Conservation (phyloP, 2,888 invertebrate species). For the Euplexia lucipara region DNA sequence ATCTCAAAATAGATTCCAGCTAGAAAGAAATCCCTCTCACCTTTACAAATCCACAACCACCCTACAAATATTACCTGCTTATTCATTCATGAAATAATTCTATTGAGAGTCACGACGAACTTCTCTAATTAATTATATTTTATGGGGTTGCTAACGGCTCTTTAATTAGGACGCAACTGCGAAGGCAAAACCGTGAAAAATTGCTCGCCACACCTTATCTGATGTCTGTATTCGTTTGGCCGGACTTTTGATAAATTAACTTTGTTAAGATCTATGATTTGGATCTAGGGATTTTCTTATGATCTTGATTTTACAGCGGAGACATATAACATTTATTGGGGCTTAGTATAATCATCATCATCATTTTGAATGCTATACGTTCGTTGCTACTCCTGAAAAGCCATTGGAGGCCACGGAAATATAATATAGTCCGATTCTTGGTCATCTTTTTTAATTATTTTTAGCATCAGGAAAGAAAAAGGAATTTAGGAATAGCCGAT, state of each 20-base stretch:
- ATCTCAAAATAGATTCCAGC: neutral
- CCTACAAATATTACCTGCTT: slow-evolving; percentile 64
- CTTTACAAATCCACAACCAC: slow-evolving; percentile 33
- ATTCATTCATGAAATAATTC: slow-evolving; percentile 65
- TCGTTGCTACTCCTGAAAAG: too few relatives aligned
- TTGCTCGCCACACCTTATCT: slow-evolving; percentile 54
- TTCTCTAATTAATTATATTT: slow-evolving; percentile 69
- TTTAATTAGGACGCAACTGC: slow-evolving; percentile 61
- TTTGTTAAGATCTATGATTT: slow-evolving; percentile 31
- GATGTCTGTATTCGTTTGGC: slow-evolving; percentile 52
- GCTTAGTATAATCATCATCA: too few relatives aligned
- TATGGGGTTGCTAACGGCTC: slow-evolving; percentile 66
- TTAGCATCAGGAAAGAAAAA: too few relatives aligned
- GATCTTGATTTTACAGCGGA: neutral
- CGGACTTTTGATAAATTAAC: slow-evolving; percentile 52
- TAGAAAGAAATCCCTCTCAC: slow-evolving; percentile 10
- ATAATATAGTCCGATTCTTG: too few relatives aligned
- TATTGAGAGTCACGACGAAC: slow-evolving; percentile 60
- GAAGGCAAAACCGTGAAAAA: slow-evolving; percentile 53
- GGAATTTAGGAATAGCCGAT: too few relatives aligned
- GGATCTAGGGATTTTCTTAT: slow-evolving; percentile 13
- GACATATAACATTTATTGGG: too few relatives aligned
- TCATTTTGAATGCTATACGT: too few relatives aligned
- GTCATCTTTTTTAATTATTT: too few relatives aligned
- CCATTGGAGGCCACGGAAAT: too few relatives aligned